Evolutionary conservation across 2,113 vertebrate genomes (phyloP), one percentile per base, ranked within the genome.

Genomic region (Protobothrops mucrosquamatus): DNA sequence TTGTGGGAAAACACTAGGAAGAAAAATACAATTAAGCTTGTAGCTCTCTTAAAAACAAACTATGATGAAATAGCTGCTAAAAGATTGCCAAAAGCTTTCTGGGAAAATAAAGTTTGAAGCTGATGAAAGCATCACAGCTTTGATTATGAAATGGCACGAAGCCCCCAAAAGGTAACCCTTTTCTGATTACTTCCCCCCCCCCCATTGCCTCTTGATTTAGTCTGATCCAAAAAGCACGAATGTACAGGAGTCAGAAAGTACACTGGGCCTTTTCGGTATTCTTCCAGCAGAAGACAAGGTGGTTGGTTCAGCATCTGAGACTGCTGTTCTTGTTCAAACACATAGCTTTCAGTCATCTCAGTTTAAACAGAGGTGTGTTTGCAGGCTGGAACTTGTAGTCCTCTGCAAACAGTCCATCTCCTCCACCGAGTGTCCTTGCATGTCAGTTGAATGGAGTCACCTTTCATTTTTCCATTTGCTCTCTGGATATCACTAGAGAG

Each of bases 1-100:
- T 69, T 69, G 29, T 69, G 64, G 61, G 64, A 69, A 69, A n/a
- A 69, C 64, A n/a, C 29, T 15, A 69, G 64, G 29, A 69, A 69
- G 29, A 69, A 69, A 69, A 69, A 12, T n/a, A 69, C 34, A 69
- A 91, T 81, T 81, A 39, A 81, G 34, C 69, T 81, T 15, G 6
- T 39, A 39, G 54, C 95, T 92, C 94, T 69, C 93, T 29, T 94
- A 88, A 95, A 93, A 92, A 95, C 51, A 95, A 74, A 95, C 95
- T 91, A 93, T 95, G 95, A 18, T 18, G 46, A 34, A 64, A 51
- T 6, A 94, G 87, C 93, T 90, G 92, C 10, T 94, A 92, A 93
- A 94, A 92, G 93, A 1, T 91, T 92, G 92, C 93, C 94, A 95
- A 92, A 81, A 92, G 93, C 94, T 93, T 64, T 61, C 69, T 96